Base-by-base conservation (phyloP, 1,140 invertebrate genomes). In the Aphaenogaster ashmeadi region DNA sequence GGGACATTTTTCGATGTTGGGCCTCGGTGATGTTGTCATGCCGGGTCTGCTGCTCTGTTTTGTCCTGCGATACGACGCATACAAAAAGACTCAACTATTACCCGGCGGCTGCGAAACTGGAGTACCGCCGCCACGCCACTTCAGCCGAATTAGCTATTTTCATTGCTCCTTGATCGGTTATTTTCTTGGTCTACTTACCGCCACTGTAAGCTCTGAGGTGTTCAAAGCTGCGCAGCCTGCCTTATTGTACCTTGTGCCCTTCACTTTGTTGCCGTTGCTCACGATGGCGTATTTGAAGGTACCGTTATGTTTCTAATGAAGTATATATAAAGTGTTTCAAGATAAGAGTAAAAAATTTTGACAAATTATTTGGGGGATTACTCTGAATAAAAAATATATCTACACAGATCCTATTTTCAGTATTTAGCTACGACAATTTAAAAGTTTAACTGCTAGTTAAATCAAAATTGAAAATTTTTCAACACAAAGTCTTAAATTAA, bases 251-350 rank as follows among this genome's bases (percentile, higher is more conserved):
- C 97, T 99, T 90, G 99, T 99, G 93, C 99, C 99, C 92, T 99
- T 99, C 95, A 99, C 99, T 93, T 96, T 99, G 93, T 96, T 99
- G 94, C 99, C 99, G 75, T 96, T 99, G 72, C 96, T 99, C 62
- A 98, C 98, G 66, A 99, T 99, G 99, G 99, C 99, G 86, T 99
- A 99, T 96, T 96, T 99, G 67, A 99, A 99, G 97, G 99, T 99
- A 96, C 94, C 78, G 88, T 80, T 64, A 11, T 52, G 8, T 81
- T 60, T 69, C 13, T 58, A 33, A 41, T 41, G 38, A 56, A 6
- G 1, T 9, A n/a, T 66, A 8, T 9, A 38, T 3, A 38, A 64
- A 64, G 27, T 15, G 27, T 36, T 62, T 33, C 47, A 13, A 50
- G 47, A 50, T 36, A 36, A 62, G 60, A 62, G 27, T 60, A 5